Conservation (phyloP, 1,140 invertebrate species). For the Meloidogyne chitwoodi region DNA sequence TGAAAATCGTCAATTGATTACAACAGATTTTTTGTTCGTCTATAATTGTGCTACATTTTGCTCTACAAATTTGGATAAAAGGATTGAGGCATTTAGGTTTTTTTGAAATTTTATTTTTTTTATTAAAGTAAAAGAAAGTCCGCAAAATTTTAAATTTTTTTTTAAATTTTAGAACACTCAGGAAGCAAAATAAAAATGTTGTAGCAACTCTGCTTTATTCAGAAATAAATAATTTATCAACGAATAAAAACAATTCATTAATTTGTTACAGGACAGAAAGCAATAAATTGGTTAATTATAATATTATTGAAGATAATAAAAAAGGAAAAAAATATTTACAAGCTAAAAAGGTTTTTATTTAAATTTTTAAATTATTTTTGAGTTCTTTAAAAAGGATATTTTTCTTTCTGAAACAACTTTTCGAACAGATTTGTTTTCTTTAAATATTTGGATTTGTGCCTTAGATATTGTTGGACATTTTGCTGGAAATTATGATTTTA, state of each 20-base stretch:
- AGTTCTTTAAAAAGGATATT: background rate
- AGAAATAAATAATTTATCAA: background rate
- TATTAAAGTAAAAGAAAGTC: background rate
- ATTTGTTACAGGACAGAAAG: background rate
- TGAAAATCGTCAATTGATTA: conserved; percentile 23
- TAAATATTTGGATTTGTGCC: conserved; percentile 25
- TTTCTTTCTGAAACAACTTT: conserved; percentile 27
- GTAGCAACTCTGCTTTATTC: conserved; percentile 7
- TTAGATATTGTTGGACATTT: conserved; percentile 26
- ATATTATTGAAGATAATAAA: background rate
- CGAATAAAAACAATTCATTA: background rate
- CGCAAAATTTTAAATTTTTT: background rate
- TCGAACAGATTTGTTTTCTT: conserved; percentile 20
- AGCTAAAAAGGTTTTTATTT: conserved; percentile 18
- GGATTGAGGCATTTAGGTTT: conserved; percentile 24
- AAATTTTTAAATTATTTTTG: background rate
- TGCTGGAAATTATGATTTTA: conserved; percentile 31
- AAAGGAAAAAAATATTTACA: conserved; percentile 4
- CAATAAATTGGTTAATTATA: conserved; percentile 20
- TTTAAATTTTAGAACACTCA: conserved; percentile 16
- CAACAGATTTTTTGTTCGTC: conserved; percentile 24
- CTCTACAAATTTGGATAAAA: conserved; percentile 19
- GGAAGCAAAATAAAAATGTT: conserved; percentile 29
- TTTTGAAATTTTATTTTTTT: background rate
- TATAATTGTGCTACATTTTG: conserved; percentile 32